Conservation (phyloP, 2,888 invertebrate genomes). For the Cepaea hortensis region DNA sequence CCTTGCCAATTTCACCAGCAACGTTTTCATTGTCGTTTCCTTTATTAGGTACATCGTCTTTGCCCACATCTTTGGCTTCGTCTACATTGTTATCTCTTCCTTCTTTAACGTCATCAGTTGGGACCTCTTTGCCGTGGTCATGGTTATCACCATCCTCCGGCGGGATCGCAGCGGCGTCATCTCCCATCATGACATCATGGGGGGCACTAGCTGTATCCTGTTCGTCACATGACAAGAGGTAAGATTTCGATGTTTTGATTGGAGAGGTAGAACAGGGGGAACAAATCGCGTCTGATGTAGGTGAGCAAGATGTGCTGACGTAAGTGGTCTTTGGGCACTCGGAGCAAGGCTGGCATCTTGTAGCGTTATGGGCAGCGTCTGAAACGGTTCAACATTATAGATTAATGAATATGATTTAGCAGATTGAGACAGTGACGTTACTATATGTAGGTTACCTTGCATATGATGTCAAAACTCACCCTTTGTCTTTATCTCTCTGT, state of each 20-base stretch:
- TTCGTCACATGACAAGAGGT: neutral
- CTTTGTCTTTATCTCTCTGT: too few relatives aligned
- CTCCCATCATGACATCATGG: neutral
- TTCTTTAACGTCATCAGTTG: neutral
- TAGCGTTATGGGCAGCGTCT: neutral
- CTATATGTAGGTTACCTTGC: too few relatives aligned
- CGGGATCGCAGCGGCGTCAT: neutral
- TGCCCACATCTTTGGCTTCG: neutral
- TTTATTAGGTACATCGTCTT: neutral
- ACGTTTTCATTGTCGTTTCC: neutral
- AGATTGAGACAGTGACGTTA: too few relatives aligned
- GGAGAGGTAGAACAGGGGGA: conserved; percentile 21
- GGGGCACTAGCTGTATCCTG: neutral
- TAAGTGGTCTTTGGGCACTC: neutral
- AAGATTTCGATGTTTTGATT: neutral
- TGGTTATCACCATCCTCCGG: neutral
- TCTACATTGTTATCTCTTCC: neutral
- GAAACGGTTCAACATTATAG: neutral
- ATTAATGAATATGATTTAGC: too few relatives aligned
- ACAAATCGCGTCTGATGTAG: conserved; percentile 9
- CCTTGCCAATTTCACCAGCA: neutral
- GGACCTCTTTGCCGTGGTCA: neutral
- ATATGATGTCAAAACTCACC: too few relatives aligned
- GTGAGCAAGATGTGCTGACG: neutral
- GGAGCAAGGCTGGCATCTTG: conserved; percentile 1